These are phyloP conservation scores for Raja brachyura DNA, from an alignment of 2,113 vertebrate species.

Conservation along the genomic window DNA sequence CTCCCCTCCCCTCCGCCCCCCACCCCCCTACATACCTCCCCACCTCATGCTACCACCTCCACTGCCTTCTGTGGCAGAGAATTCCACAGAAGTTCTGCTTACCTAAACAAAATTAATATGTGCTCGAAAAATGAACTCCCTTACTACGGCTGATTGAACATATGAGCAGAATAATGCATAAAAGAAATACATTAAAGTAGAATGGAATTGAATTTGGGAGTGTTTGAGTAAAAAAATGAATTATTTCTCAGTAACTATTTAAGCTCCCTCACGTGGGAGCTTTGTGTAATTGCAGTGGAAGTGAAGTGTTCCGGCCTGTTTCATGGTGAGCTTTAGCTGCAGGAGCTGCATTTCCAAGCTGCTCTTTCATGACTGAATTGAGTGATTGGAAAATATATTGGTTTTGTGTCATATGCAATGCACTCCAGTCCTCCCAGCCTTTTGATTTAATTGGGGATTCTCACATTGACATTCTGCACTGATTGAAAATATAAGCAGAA, in stretches of 20 bases:
- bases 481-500: background rate
- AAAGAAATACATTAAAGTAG: too few relatives aligned
- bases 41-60: too few relatives aligned
- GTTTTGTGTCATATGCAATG: background rate
- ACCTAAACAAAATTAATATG: background rate
- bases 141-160: background rate
- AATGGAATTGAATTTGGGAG: too few relatives aligned
- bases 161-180: background rate
- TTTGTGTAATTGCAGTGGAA: background rate
- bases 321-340: background rate
- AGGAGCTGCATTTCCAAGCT: background rate
- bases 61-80: too few relatives aligned
- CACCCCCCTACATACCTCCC: too few relatives aligned
- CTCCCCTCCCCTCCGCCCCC: too few relatives aligned
- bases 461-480: background rate
- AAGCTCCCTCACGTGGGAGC: conserved; percentile 11
- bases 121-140: background rate
- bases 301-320: background rate
- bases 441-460: background rate
- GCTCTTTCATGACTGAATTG: background rate
- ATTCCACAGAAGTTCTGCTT: too few relatives aligned
- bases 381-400: background rate
- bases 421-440: background rate
- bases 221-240: background rate
- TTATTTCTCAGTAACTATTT: background rate